phyloP scores from a whole-genome alignment of 2,113 vertebrate genomes.

The Pyxicephalus adspersus region DNA sequence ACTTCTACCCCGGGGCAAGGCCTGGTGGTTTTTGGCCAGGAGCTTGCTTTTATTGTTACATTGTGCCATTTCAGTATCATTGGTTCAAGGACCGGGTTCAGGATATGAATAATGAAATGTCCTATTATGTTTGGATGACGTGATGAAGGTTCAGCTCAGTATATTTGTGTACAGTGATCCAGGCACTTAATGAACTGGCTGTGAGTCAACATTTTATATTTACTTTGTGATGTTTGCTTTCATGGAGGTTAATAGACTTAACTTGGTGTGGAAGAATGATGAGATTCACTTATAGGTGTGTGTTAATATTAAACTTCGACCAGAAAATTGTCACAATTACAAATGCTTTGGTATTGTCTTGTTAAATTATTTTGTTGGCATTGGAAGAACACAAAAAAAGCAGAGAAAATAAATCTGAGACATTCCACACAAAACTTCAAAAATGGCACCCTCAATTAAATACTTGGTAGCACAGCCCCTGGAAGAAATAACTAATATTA shows the following conservation, averaged over 20 bases:
- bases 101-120: not conserved
- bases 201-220: not conserved
- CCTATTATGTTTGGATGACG: conserved; percentile 23
- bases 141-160: not conserved
- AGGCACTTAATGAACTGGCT: conserved; percentile 36
- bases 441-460: no score
- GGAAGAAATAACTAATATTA: no score
- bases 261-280: not conserved
- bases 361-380: no score
- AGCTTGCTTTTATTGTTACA: not conserved
- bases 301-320: no score
- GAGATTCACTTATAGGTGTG: not conserved
- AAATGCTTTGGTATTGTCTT: no score
- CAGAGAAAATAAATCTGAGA: no score
- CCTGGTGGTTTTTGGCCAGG: not conserved
- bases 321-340: no score
- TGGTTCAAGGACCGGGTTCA: not conserved
- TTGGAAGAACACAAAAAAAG: no score
- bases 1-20: not conserved
- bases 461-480: no score
- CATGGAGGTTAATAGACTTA: not conserved
- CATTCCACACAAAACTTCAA: no score
- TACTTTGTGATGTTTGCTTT: conserved; percentile 13
- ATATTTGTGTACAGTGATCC: conserved; percentile 16
- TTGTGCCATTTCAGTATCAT: not conserved